These are phyloP conservation scores for Spongilla lacustris DNA, from an alignment of 37 sponge, comb jelly and placozoan species.

Conservation along the genomic window DNA sequence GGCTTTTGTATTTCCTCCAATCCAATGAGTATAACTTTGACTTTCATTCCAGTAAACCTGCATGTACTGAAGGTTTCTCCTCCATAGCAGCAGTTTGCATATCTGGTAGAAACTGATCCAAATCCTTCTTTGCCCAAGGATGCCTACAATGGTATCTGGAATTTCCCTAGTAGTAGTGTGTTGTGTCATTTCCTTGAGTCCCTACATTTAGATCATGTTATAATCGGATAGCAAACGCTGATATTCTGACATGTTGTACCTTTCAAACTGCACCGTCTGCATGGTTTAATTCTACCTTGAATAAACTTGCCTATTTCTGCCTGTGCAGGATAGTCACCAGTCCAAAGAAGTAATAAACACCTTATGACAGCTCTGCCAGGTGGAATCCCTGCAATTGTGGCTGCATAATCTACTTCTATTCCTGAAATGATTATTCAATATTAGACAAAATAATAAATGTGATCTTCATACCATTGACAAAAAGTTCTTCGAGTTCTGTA, in stretches of 20 bases:
- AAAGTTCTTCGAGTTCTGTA: constrained; percentile 18
- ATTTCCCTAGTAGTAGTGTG: no score
- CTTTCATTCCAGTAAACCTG: no score
- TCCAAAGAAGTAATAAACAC: background rate
- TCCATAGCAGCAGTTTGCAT: no score
- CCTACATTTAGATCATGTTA: no score
- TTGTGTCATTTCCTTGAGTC: no score
- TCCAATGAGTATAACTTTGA: no score
- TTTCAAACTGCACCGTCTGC: constrained; percentile 7
- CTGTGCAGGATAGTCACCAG: constrained; percentile 30
- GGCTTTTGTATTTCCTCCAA: no score
- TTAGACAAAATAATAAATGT: background rate
- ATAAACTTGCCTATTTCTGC: constrained; percentile 24
- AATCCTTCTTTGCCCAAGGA: no score
- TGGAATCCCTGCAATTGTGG: constrained; percentile 9
- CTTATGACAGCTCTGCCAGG: constrained; percentile 5
- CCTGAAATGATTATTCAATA: constrained; percentile 11
- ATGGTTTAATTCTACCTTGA: constrained; percentile 12
- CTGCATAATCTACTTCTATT: constrained; percentile 15
- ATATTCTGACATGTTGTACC: constrained; percentile 11
- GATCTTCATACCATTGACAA: constrained; percentile 26
- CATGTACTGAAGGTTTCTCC: no score
- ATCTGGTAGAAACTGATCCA: no score
- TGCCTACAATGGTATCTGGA: no score
- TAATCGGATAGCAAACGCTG: no score